A percentile compares a stretch with the other conserved stretches of the same genome.
Evolutionary conservation across 2,888 invertebrate genomes (phyloP).

Genomic region (Reticulitermes lucifugus): DNA sequence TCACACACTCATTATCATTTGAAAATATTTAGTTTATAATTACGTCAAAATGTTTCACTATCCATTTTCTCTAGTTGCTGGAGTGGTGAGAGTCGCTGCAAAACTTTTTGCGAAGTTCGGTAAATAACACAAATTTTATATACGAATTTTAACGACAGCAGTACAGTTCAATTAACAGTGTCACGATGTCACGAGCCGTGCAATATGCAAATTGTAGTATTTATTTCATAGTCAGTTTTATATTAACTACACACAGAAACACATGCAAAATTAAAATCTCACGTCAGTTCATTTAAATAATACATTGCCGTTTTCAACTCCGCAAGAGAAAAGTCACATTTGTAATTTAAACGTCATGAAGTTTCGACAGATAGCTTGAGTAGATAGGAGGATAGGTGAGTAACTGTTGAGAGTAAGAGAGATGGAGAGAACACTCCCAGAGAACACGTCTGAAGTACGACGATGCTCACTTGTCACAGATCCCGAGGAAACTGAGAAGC

Average conservation of each 20-base stretch:
- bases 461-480: conserved; percentile 36
- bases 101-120: neutral
- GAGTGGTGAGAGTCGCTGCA: neutral
- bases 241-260: neutral
- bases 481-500: conserved; percentile 42
- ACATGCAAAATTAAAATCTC: neutral
- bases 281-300: neutral
- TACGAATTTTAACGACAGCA: neutral
- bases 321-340: neutral
- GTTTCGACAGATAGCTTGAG: neutral
- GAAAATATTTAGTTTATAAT: neutral
- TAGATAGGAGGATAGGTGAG: neutral
- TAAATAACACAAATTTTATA: neutral
- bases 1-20: neutral
- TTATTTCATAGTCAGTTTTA: neutral
- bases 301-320: neutral
- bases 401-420: neutral
- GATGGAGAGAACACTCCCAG: neutral
- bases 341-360: neutral
- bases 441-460: conserved; percentile 12
- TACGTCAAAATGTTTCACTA: conserved; percentile 2
- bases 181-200: neutral
- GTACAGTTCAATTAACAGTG: neutral
- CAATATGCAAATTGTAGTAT: neutral
- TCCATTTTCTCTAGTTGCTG: neutral